These are phyloP conservation scores for Contarinia nasturtii DNA, from an alignment of 1,140 invertebrate species.

Conservation along the genomic window DNA sequence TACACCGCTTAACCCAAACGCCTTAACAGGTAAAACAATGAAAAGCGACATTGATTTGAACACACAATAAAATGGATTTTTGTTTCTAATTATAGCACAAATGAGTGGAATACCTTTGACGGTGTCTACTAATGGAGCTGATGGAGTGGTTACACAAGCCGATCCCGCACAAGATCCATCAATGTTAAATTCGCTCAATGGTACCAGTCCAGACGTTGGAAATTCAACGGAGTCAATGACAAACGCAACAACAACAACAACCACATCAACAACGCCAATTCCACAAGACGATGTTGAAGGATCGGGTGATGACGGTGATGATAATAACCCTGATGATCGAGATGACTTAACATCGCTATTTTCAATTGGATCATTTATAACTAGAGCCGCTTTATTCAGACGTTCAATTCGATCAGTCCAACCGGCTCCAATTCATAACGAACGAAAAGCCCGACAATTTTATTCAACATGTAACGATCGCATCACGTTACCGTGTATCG, in stretches of 20 bases:
- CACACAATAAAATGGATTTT: no score
- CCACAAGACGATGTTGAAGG: slow-evolving; percentile 17
- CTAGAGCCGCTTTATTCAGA: slow-evolving; percentile 10
- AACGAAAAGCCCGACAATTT: slow-evolving; percentile 7
- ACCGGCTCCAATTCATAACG: not conserved
- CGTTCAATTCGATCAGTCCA: slow-evolving; percentile 13
- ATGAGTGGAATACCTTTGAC: no score
- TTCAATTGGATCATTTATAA: slow-evolving; percentile 5
- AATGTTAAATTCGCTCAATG: not conserved
- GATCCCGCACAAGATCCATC: no score
- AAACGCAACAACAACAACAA: not conserved
- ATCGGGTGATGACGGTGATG: slow-evolving; percentile 16
- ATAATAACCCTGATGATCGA: slow-evolving; percentile 2
- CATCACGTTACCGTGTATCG: slow-evolving; percentile 59
- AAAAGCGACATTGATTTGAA: no score
- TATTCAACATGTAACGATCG: slow-evolving; percentile 40
- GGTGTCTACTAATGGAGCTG: no score
- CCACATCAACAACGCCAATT: slow-evolving; percentile 4
- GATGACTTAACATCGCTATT: slow-evolving; percentile 13
- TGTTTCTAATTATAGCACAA: no score
- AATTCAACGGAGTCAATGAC: not conserved
- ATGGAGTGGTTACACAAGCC: no score
- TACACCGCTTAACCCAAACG: no score
- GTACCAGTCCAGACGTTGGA: not conserved
- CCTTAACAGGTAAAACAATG: no score